phyloP scores from a whole-genome alignment of 2,888 invertebrate genomes.

The Xestia sexstrigata region DNA sequence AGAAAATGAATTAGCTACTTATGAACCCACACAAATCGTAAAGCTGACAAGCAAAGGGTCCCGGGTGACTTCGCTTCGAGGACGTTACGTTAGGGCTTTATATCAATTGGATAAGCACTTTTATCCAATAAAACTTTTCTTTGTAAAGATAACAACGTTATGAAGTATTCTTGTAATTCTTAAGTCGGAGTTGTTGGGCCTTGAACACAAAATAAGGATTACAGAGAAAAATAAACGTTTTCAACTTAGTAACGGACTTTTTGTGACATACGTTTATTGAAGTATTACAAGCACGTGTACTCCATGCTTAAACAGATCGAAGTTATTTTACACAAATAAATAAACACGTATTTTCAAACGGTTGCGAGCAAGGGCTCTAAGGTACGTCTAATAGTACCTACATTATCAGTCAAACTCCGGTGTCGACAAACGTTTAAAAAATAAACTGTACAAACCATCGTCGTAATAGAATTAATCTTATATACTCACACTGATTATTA shows the following conservation, averaged over 20 bases:
- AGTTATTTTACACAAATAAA: background rate
- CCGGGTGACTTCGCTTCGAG: slow-evolving; percentile 34
- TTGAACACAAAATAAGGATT: slow-evolving; percentile 19
- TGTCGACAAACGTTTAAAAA: background rate
- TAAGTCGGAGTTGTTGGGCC: slow-evolving; percentile 33
- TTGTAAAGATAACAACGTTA: slow-evolving; percentile 45
- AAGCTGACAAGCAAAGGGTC: slow-evolving; percentile 50
- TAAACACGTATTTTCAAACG: background rate
- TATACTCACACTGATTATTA: background rate
- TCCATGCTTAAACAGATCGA: background rate
- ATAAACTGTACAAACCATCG: background rate
- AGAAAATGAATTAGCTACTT: slow-evolving; percentile 42
- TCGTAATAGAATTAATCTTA: background rate
- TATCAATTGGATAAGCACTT: slow-evolving; percentile 60
- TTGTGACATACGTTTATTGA: background rate
- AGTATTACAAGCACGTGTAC: slow-evolving; percentile 7
- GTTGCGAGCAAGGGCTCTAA: background rate
- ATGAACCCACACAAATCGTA: slow-evolving; percentile 36
- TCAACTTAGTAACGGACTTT: background rate
- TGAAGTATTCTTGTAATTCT: slow-evolving; percentile 52
- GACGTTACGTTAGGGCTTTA: slow-evolving; percentile 42
- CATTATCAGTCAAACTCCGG: background rate
- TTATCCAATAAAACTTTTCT: slow-evolving; percentile 60
- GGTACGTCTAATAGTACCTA: background rate
- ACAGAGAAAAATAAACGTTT: slow-evolving; percentile 2